Conservation (phyloP, 2,888 invertebrate genomes). For the Mongoloraphidia duomilia region DNA sequence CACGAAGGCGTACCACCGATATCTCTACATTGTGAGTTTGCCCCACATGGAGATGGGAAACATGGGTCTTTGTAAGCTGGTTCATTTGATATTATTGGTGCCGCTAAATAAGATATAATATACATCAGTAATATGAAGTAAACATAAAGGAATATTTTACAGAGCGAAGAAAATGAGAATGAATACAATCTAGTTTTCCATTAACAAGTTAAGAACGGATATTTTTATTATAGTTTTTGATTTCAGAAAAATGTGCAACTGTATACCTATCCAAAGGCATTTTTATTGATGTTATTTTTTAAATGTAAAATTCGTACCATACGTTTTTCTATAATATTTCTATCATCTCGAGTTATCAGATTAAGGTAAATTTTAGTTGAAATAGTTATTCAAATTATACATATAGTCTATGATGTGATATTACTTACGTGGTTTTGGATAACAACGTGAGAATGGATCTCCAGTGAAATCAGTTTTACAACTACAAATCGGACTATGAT, state of each 20-base stretch:
- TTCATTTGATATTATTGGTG: conserved; percentile 15
- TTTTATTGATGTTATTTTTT: neutral
- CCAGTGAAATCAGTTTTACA: conserved; percentile 43
- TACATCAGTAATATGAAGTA: conserved; percentile 11
- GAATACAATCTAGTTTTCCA: too few relatives aligned
- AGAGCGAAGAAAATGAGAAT: too few relatives aligned
- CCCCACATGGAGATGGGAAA: conserved; percentile 36
- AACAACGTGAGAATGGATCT: conserved; percentile 37
- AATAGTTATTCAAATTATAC: conserved; percentile 13
- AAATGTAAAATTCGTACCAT: neutral
- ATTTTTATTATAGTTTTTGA: too few relatives aligned
- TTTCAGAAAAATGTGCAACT: too few relatives aligned
- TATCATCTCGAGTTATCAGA: neutral
- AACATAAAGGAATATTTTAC: neutral
- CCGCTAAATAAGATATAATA: conserved; percentile 10
- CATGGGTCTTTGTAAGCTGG: conserved; percentile 28
- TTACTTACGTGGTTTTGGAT: conserved; percentile 23
- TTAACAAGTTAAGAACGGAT: too few relatives aligned
- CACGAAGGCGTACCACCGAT: conserved; percentile 46
- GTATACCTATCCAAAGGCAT: too few relatives aligned
- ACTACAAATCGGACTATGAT: conserved; percentile 41
- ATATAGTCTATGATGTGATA: conserved; percentile 9
- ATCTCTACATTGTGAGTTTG: conserved; percentile 40
- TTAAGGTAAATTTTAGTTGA: neutral
- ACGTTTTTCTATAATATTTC: neutral